Conservation (phyloP, 1,140 invertebrate species). For the Reticulitermes speratus region DNA sequence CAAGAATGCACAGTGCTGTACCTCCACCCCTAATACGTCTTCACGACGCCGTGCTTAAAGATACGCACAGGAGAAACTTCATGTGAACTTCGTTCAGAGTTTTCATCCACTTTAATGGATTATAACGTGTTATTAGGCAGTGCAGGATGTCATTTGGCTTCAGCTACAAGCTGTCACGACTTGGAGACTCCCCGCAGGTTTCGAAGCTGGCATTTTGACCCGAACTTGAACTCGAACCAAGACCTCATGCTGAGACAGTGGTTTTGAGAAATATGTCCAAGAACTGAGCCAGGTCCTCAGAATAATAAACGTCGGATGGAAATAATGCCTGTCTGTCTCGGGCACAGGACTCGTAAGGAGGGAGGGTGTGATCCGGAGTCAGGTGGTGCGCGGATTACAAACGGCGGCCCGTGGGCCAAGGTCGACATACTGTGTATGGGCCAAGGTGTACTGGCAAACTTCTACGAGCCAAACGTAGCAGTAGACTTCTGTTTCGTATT, state of each 20-base stretch:
- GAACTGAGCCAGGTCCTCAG: not conserved
- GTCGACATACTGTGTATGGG: no score
- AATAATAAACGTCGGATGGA: conserved; percentile 1
- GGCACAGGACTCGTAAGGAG: not conserved
- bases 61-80: no score
- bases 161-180: not conserved
- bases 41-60: no score
- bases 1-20: no score
- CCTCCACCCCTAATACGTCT: no score
- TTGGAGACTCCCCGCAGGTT: not conserved
- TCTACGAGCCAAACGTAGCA: no score
- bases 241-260: not conserved
- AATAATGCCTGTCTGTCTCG: not conserved
- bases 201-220: not conserved
- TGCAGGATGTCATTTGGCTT: not conserved
- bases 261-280: conserved; percentile 7
- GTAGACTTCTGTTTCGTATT: no score
- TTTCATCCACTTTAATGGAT: not conserved
- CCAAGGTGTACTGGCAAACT: no score
- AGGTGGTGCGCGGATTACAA: not conserved
- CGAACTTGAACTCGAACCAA: not conserved
- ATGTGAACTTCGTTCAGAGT: no score
- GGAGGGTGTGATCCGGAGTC: not conserved
- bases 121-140: not conserved
- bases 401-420: no score